Evolutionary conservation across 2,113 vertebrate species (phyloP).

Genomic region (Tachuris rubrigastra): DNA sequence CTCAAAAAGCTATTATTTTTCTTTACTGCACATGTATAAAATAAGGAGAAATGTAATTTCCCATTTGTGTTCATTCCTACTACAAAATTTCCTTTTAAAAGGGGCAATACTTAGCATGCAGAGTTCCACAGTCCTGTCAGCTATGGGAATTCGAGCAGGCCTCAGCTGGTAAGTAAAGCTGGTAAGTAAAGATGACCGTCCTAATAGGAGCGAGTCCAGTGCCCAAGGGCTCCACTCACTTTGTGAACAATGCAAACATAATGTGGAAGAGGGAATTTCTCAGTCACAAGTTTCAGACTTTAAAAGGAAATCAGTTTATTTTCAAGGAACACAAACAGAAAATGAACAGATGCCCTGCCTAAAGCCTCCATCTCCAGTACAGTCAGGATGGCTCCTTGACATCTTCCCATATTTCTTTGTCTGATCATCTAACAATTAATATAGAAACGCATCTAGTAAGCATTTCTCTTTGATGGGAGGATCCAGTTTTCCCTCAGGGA

Average conservation of each 20-base stretch:
- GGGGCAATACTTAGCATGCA: background rate
- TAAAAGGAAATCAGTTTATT: background rate
- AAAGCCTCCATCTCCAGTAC: background rate
- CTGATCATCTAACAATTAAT: conserved; percentile 3
- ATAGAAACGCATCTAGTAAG: background rate
- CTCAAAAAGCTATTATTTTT: background rate
- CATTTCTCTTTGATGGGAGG: background rate
- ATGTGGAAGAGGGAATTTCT: background rate
- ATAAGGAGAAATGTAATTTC: background rate
- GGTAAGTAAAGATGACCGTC: background rate
- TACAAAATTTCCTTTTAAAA: background rate
- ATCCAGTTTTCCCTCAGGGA: conserved; percentile 15
- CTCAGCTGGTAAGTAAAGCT: background rate
- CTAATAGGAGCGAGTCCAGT: background rate
- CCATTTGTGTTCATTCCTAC: background rate
- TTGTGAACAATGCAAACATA: background rate
- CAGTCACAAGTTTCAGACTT: background rate
- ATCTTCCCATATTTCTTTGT: conserved; percentile 34
- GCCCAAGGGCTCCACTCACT: background rate
- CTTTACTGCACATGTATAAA: background rate
- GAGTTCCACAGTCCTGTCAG: background rate
- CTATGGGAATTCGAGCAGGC: background rate
- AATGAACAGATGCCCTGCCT: background rate
- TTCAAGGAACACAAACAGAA: conserved; percentile 1
- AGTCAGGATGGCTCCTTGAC: background rate